Base-by-base conservation (phyloP, 1,140 invertebrate genomes). In the Papilio polyxenes region DNA sequence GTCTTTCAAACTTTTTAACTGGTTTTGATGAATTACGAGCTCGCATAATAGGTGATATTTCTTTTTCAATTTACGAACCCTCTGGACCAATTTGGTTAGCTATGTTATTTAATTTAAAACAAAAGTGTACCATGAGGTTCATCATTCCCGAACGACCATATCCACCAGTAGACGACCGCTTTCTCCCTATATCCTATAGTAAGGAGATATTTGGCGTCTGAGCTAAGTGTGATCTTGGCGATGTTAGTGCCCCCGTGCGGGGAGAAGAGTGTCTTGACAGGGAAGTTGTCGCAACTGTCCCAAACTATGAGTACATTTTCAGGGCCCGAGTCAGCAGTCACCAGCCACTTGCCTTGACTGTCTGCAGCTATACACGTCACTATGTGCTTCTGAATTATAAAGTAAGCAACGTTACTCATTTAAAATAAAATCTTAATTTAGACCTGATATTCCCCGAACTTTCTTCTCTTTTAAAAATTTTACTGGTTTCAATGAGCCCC, bases 231-330 rank as follows among this genome's bases (percentile, higher is more conserved):
- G 3, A 95, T 88, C 40, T 94, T 91, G 0, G 91, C 83, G 0
- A 95, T 82, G 8, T 87, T 93, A 13, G 84, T 80, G 5, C 83
- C 82, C 6, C 90, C 89, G 82, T 95, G 95, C 0, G 95, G 94
- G 23, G 92, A 89, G 83, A 95, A 96, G 15, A 96, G 82, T 0
- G 95, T 95, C 78, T 86, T 95, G 56, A 95, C 91, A 1, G 95
- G 95, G 48, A 93, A 87, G 74, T 94, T 87, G 83, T 95, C 94
- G 65, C 80, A 83, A 37, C 89, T 95, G 76, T 96, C 94, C 95
- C 96, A 96, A 23, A 96, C 89, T 49, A 96, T 95, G 40, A 96
- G 84, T 40, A 92, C 88, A 72, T 94, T 95, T 85, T 96, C 95
- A 1, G 94, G 82, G 1, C 94, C 95, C 17, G 90, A 93, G 88